phyloP scores from a whole-genome alignment of 2,888 invertebrate species.

The Zele albiditarsus region DNA sequence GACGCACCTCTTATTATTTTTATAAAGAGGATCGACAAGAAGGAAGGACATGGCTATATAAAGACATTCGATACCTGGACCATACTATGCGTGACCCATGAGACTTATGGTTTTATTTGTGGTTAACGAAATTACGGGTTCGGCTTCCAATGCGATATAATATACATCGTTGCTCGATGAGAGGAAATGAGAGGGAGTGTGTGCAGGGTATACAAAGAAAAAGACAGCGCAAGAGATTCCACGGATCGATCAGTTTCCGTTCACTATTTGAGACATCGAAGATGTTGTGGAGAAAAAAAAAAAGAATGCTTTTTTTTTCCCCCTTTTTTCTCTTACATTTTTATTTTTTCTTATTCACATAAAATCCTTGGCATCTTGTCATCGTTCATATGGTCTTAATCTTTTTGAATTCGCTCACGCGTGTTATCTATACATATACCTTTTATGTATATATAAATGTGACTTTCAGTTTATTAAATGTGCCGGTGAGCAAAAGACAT shows the following conservation, averaged over 20 bases:
- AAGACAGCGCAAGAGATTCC: conserved; percentile 3
- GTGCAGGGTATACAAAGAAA: not conserved
- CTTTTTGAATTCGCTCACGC: conserved; percentile 29
- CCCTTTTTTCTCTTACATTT: not conserved
- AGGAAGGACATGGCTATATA: conserved; percentile 50
- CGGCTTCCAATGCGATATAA: conserved; percentile 30
- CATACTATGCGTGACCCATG: conserved; percentile 40
- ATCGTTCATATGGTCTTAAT: conserved; percentile 24
- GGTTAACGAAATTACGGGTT: conserved; percentile 61
- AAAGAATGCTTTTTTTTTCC: not conserved
- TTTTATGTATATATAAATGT: not conserved
- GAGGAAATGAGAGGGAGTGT: no score
- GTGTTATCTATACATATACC: not conserved
- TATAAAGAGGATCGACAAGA: conserved; percentile 9
- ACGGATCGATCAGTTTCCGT: conserved; percentile 6
- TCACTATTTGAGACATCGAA: conserved; percentile 10
- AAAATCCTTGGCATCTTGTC: conserved; percentile 16
- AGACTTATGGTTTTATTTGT: conserved; percentile 58
- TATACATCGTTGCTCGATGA: conserved; percentile 6
- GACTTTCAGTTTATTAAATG: not conserved
- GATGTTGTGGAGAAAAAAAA: not conserved
- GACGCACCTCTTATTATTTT: conserved; percentile 19
- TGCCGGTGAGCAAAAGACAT: not conserved
- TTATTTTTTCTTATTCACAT: not conserved
- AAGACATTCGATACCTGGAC: conserved; percentile 59